phyloP scores from a whole-genome alignment of 2,888 invertebrate genomes.

The Drosophila neonasuta region DNA sequence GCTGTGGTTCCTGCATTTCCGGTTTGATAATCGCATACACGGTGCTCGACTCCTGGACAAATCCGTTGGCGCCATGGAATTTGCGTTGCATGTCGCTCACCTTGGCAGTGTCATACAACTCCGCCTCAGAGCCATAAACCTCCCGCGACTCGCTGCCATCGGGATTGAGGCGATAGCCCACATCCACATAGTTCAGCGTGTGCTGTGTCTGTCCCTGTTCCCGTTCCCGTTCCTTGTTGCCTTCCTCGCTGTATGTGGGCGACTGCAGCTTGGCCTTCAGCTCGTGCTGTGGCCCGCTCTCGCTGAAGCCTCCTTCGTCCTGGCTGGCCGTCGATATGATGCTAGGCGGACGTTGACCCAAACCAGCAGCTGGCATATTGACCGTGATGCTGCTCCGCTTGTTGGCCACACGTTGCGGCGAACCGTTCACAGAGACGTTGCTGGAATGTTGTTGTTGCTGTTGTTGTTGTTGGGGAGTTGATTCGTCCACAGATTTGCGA shows the following conservation, averaged over 20 bases:
- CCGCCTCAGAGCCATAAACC: slow-evolving; percentile 81
- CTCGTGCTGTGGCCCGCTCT: slow-evolving; percentile 84
- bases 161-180: slow-evolving; percentile 82
- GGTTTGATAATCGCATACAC: slow-evolving; percentile 83
- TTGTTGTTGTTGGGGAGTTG: slow-evolving; percentile 16
- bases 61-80: slow-evolving; percentile 80
- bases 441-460: slow-evolving; percentile 60
- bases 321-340: slow-evolving; percentile 86
- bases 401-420: slow-evolving; percentile 81
- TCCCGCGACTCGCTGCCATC: slow-evolving; percentile 82
- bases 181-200: slow-evolving; percentile 82
- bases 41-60: slow-evolving; percentile 79
- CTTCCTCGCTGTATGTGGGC: not conserved
- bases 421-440: slow-evolving; percentile 47
- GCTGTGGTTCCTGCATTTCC: slow-evolving; percentile 60
- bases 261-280: slow-evolving; percentile 82
- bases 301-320: slow-evolving; percentile 89
- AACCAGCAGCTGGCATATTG: slow-evolving; percentile 86
- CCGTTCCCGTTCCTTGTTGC: slow-evolving; percentile 43
- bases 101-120: slow-evolving; percentile 81
- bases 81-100: slow-evolving; percentile 80
- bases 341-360: slow-evolving; percentile 86
- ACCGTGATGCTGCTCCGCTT: slow-evolving; percentile 85
- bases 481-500: slow-evolving; percentile 70
- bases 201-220: slow-evolving; percentile 61